Percentiles rank a stretch among this genome's conserved stretches.
Evolutionary conservation across 2,797 vertebrate genomes (phyloP).

Genomic region (Fistularia commersonii): DNA sequence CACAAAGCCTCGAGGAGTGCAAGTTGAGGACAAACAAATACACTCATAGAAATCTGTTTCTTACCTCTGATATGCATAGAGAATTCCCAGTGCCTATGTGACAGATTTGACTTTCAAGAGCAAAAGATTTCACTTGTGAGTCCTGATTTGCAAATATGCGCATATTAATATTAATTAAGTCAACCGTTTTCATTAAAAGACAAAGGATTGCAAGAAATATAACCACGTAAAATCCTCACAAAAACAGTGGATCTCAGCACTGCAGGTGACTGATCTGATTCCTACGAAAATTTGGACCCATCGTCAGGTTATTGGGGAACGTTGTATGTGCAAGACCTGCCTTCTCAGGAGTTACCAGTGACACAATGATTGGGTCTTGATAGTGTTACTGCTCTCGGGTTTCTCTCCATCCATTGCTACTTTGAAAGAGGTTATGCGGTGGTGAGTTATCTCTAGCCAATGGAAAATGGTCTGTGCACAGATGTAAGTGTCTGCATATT

Average conservation of each 20-base stretch:
- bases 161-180: constrained; percentile 15
- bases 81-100: constrained; percentile 9
- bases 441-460: constrained; percentile 35
- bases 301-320: constrained; percentile 68
- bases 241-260: constrained; percentile 44
- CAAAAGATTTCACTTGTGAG: constrained; percentile 1
- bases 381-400: constrained; percentile 55
- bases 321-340: constrained; percentile 60
- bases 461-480: constrained; percentile 28
- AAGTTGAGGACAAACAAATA: constrained; percentile 15
- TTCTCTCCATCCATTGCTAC: constrained; percentile 43
- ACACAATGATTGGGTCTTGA: constrained; percentile 47
- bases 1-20: constrained; percentile 19
- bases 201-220: constrained; percentile 19
- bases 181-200: constrained; percentile 31
- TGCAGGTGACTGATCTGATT: constrained; percentile 60
- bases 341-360: constrained; percentile 50
- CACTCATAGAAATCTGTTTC: constrained; percentile 28
- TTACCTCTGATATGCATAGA: constrained; percentile 11
- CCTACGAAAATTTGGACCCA: constrained; percentile 56
- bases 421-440: constrained; percentile 31
- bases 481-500: constrained; percentile 48
- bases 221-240: constrained; percentile 19
- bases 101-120: constrained; percentile 14
- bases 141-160: constrained; percentile 4